Evolutionary conservation across 1,140 invertebrate species (phyloP).

Genomic region (Penaeus indicus): DNA sequence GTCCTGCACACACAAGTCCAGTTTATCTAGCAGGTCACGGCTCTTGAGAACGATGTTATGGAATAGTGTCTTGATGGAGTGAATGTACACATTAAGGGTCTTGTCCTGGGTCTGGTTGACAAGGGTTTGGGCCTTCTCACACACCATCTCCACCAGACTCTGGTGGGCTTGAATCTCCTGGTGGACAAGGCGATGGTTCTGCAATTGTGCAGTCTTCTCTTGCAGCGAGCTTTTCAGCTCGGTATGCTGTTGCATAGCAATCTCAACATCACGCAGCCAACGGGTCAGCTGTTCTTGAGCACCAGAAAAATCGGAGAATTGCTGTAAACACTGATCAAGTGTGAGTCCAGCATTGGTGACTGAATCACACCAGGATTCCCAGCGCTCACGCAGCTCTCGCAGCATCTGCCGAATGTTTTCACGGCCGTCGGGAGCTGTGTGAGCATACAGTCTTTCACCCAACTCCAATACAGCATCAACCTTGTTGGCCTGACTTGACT

Average conservation of each 20-base stretch:
- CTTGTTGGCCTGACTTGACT: slow-evolving; percentile 83
- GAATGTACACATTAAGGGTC: slow-evolving; percentile 85
- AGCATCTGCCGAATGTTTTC: slow-evolving; percentile 92
- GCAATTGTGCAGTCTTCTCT: slow-evolving; percentile 93
- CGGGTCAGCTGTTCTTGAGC: slow-evolving; percentile 92
- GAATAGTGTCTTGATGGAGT: slow-evolving; percentile 91
- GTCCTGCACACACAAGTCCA: slow-evolving; percentile 88
- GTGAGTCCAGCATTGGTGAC: slow-evolving; percentile 83
- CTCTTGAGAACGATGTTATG: slow-evolving; percentile 89
- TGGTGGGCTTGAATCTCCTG: slow-evolving; percentile 96
- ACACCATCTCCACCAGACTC: slow-evolving; percentile 88
- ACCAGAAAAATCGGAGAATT: slow-evolving; percentile 89
- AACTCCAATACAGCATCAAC: slow-evolving; percentile 89
- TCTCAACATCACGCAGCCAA: slow-evolving; percentile 92
- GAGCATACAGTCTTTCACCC: slow-evolving; percentile 92
- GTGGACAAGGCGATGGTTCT: slow-evolving; percentile 94
- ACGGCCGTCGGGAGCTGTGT: slow-evolving; percentile 92
- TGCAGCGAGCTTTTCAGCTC: slow-evolving; percentile 91
- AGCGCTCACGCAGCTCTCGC: slow-evolving; percentile 81
- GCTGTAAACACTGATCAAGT: slow-evolving; percentile 88
- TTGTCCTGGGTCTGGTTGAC: slow-evolving; percentile 91
- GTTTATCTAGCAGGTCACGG: slow-evolving; percentile 82
- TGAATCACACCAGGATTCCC: slow-evolving; percentile 90
- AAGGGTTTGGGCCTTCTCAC: slow-evolving; percentile 90
- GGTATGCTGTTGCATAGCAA: slow-evolving; percentile 90